phyloP scores from a whole-genome alignment of 2,113 vertebrate genomes.

The Thalassoma bifasciatum region DNA sequence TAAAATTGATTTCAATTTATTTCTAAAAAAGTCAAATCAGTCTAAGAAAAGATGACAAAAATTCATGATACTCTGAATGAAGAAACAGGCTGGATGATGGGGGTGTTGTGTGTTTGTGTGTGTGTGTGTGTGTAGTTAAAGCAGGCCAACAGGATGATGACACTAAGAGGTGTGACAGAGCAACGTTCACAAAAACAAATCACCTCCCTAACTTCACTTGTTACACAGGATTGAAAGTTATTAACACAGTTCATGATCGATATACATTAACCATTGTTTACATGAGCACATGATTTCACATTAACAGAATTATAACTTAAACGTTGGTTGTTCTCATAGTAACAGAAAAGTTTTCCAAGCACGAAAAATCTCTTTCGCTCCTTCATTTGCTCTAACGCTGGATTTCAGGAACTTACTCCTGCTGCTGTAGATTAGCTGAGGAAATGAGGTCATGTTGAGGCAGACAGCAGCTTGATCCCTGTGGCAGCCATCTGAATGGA shows the following conservation, averaged over 20 bases:
- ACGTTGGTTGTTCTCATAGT: slow-evolving; percentile 55
- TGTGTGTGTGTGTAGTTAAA: slow-evolving; percentile 74
- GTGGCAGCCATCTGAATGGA: too few relatives aligned
- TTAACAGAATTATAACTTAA: slow-evolving; percentile 62
- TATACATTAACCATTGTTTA: slow-evolving; percentile 35
- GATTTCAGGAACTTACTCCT: slow-evolving; percentile 62
- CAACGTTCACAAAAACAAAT: slow-evolving; percentile 62
- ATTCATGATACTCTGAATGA: too few relatives aligned
- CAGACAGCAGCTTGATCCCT: too few relatives aligned
- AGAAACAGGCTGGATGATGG: slow-evolving; percentile 32
- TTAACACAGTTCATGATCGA: slow-evolving; percentile 43
- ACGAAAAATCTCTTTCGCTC: slow-evolving; percentile 39
- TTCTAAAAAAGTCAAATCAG: not conserved
- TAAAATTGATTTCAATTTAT: slow-evolving; percentile 10
- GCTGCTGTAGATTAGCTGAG: too few relatives aligned
- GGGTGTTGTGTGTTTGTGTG: slow-evolving; percentile 38
- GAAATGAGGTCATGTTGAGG: too few relatives aligned
- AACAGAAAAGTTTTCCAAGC: slow-evolving; percentile 31
- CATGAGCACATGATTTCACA: slow-evolving; percentile 55
- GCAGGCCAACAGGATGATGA: slow-evolving; percentile 70
- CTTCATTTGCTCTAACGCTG: slow-evolving; percentile 59
- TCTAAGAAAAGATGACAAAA: slow-evolving; percentile 22
- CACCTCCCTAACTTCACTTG: slow-evolving; percentile 44
- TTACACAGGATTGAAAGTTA: slow-evolving; percentile 1
- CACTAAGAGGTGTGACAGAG: slow-evolving; percentile 66